phyloP scores from a whole-genome alignment of 30 jellyfish, hydroid and myxozoan species.

The Turritopsis dohrnii region DNA sequence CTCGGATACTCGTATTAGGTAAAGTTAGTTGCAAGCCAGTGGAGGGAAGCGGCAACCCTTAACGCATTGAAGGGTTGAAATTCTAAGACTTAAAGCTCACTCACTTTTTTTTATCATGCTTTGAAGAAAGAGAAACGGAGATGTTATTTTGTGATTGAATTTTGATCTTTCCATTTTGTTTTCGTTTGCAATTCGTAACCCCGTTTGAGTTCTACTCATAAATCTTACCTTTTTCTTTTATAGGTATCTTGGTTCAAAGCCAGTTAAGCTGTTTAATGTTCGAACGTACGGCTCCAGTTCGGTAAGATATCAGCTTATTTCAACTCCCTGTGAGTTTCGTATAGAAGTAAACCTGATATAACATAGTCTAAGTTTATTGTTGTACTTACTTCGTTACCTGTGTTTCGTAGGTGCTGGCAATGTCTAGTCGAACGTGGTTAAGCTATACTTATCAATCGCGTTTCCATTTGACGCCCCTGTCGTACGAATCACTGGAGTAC shows the following conservation, averaged over 20 bases:
- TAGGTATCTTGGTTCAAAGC: constrained; percentile 93
- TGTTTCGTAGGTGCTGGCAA: constrained; percentile 80
- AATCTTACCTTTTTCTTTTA: background rate
- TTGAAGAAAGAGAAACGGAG: background rate
- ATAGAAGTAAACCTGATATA: too few relatives aligned
- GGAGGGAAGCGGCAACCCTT: too few relatives aligned
- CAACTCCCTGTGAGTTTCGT: too few relatives aligned
- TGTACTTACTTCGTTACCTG: background rate
- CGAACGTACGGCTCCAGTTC: constrained; percentile 88
- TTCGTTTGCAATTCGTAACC: too few relatives aligned
- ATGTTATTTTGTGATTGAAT: too few relatives aligned
- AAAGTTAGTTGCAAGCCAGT: too few relatives aligned
- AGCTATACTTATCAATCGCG: constrained; percentile 97
- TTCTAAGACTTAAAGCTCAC: background rate
- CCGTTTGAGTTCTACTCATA: background rate
- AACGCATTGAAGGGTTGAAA: too few relatives aligned
- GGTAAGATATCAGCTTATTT: constrained; percentile 64
- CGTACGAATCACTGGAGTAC: constrained; percentile 94
- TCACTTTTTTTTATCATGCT: background rate
- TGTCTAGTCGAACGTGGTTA: constrained; percentile 99
- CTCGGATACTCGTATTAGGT: constrained; percentile 98
- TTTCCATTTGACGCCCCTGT: constrained; percentile 88
- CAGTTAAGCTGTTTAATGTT: constrained; percentile 84
- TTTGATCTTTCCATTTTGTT: too few relatives aligned
- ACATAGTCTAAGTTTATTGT: too few relatives aligned